Conservation (phyloP, 1,140 invertebrate species). For the Sycophaga agraensis region DNA sequence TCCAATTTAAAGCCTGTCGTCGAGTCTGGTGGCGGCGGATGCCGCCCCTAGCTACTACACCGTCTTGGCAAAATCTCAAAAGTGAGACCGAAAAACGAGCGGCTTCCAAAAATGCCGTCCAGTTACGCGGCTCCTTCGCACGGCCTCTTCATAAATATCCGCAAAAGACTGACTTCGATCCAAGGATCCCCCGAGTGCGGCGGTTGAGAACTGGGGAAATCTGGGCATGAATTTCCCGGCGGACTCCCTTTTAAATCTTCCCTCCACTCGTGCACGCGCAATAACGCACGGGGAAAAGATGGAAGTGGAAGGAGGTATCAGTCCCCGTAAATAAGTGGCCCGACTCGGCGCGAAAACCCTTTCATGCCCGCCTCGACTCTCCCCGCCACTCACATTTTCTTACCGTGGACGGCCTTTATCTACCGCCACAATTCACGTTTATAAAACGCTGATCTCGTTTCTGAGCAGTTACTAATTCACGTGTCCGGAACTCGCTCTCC, state of each 20-base stretch:
- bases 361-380: slow-evolving; percentile 1
- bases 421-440: slow-evolving; percentile 19
- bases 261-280: not conserved
- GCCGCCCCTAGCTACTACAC: no score
- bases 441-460: slow-evolving; percentile 17
- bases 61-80: no score
- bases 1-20: no score
- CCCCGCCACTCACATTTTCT: not conserved
- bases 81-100: no score
- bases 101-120: no score
- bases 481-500: no score
- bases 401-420: slow-evolving; percentile 7
- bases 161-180: slow-evolving; percentile 5
- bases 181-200: not conserved
- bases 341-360: slow-evolving; percentile 9
- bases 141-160: slow-evolving; percentile 12
- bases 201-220: not conserved
- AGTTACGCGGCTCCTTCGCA: not conserved
- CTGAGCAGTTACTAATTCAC: slow-evolving; percentile 21
- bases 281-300: slow-evolving; percentile 2
- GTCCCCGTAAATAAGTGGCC: slow-evolving; percentile 25
- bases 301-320: not conserved
- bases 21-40: no score
- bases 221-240: slow-evolving; percentile 21
- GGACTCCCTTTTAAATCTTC: slow-evolving; percentile 27